Conservation (phyloP, 2,113 vertebrate genomes). For the Pluvialis apricaria region DNA sequence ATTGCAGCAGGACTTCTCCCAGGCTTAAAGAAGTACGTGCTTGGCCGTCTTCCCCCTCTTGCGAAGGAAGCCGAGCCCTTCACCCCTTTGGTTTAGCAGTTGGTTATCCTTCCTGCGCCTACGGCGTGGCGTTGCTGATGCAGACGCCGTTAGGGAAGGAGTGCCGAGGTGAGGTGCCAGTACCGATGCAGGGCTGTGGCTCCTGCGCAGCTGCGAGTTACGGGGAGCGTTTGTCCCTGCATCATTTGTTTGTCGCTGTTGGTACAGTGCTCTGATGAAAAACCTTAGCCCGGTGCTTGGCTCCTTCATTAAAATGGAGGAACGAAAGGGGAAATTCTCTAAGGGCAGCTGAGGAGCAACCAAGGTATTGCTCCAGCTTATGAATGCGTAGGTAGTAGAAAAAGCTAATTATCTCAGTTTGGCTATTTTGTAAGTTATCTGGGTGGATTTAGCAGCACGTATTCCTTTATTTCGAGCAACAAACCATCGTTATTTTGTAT, state of each 20-base stretch:
- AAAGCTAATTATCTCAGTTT: neutral
- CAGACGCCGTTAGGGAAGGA: rapidly evolving
- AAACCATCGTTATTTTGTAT: neutral
- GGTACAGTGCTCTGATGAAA: neutral
- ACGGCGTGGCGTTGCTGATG: rapidly evolving
- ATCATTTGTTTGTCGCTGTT: neutral
- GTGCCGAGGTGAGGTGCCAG: neutral
- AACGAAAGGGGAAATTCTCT: neutral
- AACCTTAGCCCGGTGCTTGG: rapidly evolving
- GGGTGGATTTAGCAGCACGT: neutral
- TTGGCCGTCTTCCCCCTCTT: neutral
- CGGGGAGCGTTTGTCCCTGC: rapidly evolving
- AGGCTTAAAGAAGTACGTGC: neutral
- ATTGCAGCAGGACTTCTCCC: conserved; percentile 5
- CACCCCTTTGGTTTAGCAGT: rapidly evolving
- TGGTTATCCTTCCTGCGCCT: neutral
- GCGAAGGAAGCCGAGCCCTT: neutral
- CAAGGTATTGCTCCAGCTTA: neutral
- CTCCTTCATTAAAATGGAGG: neutral
- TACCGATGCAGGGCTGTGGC: neutral
- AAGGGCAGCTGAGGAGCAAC: neutral
- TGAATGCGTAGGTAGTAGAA: neutral
- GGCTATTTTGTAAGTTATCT: neutral
- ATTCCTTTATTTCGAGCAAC: neutral
- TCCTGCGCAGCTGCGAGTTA: neutral